These are phyloP conservation scores for Melolontha melolontha DNA, from an alignment of 2,888 invertebrate genomes.

Conservation along the genomic window DNA sequence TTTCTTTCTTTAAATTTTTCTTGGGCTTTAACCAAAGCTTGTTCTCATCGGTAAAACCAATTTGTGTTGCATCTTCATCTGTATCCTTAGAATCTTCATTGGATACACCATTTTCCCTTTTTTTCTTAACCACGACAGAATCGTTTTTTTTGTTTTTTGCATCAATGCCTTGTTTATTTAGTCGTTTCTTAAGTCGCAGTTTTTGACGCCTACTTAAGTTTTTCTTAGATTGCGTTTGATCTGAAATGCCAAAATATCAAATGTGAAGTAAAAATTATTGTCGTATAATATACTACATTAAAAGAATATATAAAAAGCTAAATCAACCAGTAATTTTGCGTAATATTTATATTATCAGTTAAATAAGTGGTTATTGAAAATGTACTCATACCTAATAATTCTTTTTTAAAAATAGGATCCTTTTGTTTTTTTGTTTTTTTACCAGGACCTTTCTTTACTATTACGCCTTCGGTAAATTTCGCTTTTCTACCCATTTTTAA, in stretches of 20 bases:
- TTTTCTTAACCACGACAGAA: slow-evolving; percentile 55
- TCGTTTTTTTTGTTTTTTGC: slow-evolving; percentile 52
- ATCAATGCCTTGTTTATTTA: slow-evolving; percentile 52
- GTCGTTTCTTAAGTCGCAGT: slow-evolving; percentile 55
- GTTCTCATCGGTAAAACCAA: slow-evolving; percentile 79
- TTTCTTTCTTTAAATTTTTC: slow-evolving; percentile 59
- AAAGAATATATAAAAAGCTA: background rate
- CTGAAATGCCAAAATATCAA: slow-evolving; percentile 47
- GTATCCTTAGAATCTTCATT: slow-evolving; percentile 49
- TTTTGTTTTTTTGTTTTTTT: slow-evolving; percentile 89
- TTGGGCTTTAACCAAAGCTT: slow-evolving; percentile 78
- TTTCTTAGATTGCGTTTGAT: slow-evolving; percentile 60
- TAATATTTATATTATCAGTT: no score
- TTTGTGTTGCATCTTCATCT: slow-evolving; percentile 46
- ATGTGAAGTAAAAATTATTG: no score
- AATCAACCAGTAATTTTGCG: no score
- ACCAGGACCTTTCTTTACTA: slow-evolving; percentile 85
- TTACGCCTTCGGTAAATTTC: slow-evolving; percentile 77
- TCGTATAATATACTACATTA: background rate
- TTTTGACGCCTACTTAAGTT: slow-evolving; percentile 53
- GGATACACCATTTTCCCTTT: slow-evolving; percentile 50
- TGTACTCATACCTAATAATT: slow-evolving; percentile 64
- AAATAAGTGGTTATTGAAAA: no score
- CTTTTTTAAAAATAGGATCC: slow-evolving; percentile 78
- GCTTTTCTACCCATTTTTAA: slow-evolving; percentile 86